Percentiles rank a stretch among this genome's conserved stretches.
phyloP scores from a whole-genome alignment of 2,113 vertebrate species.

The Bos taurus region DNA sequence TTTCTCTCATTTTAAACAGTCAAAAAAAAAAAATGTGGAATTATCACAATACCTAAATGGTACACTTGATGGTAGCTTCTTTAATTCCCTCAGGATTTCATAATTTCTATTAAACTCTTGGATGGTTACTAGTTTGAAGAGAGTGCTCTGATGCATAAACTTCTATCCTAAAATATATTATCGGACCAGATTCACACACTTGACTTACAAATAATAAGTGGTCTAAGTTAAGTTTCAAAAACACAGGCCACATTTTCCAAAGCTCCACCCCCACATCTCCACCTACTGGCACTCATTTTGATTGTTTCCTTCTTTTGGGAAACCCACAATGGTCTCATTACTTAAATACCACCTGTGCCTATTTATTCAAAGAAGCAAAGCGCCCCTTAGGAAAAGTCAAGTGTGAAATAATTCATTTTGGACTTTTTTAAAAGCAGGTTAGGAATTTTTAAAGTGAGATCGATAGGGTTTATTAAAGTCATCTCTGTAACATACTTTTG shows the following conservation, averaged over 20 bases:
- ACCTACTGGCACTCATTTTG: not conserved
- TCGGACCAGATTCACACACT: not conserved
- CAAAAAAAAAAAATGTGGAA: not conserved
- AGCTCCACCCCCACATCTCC: not conserved
- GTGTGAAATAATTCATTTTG: not conserved
- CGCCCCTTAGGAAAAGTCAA: not conserved
- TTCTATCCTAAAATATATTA: not conserved
- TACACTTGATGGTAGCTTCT: not conserved
- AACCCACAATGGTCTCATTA: not conserved
- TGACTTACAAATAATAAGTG: slow-evolving; percentile 5
- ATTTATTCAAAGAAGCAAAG: slow-evolving; percentile 35
- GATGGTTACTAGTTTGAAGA: slow-evolving; percentile 10
- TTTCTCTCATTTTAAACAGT: slow-evolving; percentile 7
- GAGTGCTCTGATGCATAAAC: not conserved
- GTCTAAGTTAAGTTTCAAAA: slow-evolving; percentile 16
- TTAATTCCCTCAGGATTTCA: not conserved
- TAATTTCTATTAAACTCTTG: not conserved
- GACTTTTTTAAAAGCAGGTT: slow-evolving; percentile 9
- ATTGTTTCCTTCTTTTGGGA: slow-evolving; percentile 3
- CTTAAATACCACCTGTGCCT: slow-evolving; percentile 17
- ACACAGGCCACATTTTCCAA: slow-evolving; percentile 14
- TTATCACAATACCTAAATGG: not conserved
- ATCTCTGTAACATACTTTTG: slow-evolving; percentile 16
- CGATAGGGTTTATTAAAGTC: not conserved
- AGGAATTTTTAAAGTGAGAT: not conserved